Conservation (phyloP, 2,888 invertebrate species). For the Pasiphila rectangulata region DNA sequence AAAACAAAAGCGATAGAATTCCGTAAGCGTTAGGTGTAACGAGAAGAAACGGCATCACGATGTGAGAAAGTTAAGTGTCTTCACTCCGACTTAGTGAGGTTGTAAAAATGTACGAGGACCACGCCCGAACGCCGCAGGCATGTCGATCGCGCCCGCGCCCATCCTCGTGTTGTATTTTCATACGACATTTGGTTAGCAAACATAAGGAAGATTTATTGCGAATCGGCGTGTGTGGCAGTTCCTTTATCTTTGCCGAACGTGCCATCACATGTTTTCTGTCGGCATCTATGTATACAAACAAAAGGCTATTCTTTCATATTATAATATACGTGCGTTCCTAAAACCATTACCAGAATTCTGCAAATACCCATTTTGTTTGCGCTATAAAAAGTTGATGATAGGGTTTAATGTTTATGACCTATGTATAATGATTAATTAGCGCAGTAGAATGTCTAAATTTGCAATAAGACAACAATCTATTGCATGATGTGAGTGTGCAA, state of each 20-base stretch:
- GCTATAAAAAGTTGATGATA: neutral
- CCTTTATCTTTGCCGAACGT: conserved; percentile 43
- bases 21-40: conserved; percentile 39
- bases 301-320: conserved; percentile 8
- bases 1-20: conserved; percentile 39
- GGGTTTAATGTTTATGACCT: conserved; percentile 5
- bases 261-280: conserved; percentile 39
- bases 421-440: conserved; percentile 18
- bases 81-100: conserved; percentile 55
- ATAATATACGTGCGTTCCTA: neutral
- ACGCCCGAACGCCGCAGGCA: conserved; percentile 57
- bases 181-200: conserved; percentile 70
- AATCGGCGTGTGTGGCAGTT: conserved; percentile 61
- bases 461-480: conserved; percentile 31
- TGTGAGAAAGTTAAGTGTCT: conserved; percentile 54
- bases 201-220: conserved; percentile 69
- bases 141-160: conserved; percentile 52
- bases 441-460: conserved; percentile 19
- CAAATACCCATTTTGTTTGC: conserved; percentile 2
- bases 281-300: conserved; percentile 20
- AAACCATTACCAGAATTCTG: neutral
- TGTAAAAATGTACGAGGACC: conserved; percentile 64
- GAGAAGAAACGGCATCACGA: conserved; percentile 48
- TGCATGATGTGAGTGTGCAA: conserved; percentile 31
- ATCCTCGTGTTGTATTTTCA: conserved; percentile 61